These are phyloP conservation scores for Cerastoderma edule DNA, from an alignment of 2,888 invertebrate species.

Conservation along the genomic window DNA sequence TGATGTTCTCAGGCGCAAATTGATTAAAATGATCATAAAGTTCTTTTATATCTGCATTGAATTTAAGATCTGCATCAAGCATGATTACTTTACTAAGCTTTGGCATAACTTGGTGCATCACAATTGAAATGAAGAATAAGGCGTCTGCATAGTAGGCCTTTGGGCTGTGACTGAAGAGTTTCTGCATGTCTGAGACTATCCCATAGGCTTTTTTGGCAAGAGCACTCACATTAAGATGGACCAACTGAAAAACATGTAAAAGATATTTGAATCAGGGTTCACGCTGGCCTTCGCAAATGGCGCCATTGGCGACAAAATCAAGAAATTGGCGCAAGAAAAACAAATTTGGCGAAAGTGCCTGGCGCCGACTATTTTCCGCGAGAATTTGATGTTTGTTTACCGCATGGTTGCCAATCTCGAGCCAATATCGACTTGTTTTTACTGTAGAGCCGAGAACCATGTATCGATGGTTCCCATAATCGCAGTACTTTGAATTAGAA, in stretches of 20 bases:
- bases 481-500: no score
- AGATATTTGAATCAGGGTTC: no score
- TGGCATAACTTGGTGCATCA: slow-evolving; percentile 89
- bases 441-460: no score
- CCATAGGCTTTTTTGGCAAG: slow-evolving; percentile 87
- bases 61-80: slow-evolving; percentile 91
- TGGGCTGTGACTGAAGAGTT: slow-evolving; percentile 88
- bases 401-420: no score
- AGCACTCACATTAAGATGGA: slow-evolving; percentile 87
- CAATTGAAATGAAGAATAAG: slow-evolving; percentile 91
- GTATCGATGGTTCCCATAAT: no score
- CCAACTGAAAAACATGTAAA: slow-evolving; percentile 82
- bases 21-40: slow-evolving; percentile 89
- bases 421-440: no score
- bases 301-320: no score
- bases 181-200: slow-evolving; percentile 88
- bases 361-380: no score
- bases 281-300: no score
- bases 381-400: no score
- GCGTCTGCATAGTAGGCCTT: slow-evolving; percentile 91
- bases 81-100: slow-evolving; percentile 88
- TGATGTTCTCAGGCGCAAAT: slow-evolving; percentile 87
- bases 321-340: no score
- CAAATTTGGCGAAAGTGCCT: no score
- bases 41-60: slow-evolving; percentile 88